These are phyloP conservation scores for Thereuonema tuberculata DNA, from an alignment of 1,140 invertebrate genomes.

Conservation along the genomic window DNA sequence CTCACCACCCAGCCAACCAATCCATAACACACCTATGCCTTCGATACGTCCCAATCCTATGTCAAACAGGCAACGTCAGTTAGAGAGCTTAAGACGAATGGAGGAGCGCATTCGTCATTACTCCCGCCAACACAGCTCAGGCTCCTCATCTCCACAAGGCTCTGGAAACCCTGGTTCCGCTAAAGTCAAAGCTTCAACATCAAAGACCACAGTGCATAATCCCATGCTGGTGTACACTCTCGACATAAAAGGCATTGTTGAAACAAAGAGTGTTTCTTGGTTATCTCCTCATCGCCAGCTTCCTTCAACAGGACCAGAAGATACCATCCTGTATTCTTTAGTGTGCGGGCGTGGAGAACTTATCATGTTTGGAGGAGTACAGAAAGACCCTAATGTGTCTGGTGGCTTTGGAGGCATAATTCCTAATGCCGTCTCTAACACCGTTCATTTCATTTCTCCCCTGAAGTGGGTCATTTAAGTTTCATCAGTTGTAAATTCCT, in stretches of 20 bases:
- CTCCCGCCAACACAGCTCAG: conserved; percentile 20
- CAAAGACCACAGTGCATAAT: conserved; percentile 27
- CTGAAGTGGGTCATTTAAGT: conserved; percentile 51
- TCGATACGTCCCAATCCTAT: conserved; percentile 31
- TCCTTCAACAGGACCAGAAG: conserved; percentile 45
- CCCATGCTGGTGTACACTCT: conserved; percentile 69
- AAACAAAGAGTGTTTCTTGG: conserved; percentile 49
- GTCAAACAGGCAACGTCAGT: conserved; percentile 41
- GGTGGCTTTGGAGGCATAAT: conserved; percentile 30
- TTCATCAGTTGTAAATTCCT: no score
- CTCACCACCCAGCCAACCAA: no score
- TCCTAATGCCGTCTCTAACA: conserved; percentile 54
- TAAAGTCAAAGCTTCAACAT: conserved; percentile 12
- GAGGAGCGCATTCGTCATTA: conserved; percentile 38
- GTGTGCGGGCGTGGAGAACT: conserved; percentile 78
- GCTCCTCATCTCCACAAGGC: conserved; percentile 11
- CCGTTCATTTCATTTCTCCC: conserved; percentile 60
- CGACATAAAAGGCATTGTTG: conserved; percentile 58
- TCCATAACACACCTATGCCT: conserved; percentile 20
- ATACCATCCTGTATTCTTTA: conserved; percentile 77
- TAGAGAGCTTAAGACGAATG: conserved; percentile 44
- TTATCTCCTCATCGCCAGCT: conserved; percentile 41
- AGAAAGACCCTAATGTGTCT: conserved; percentile 49
- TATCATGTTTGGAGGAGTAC: conserved; percentile 86
- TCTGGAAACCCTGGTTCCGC: conserved; percentile 10